Evolutionary conservation across 2,888 invertebrate genomes (phyloP), one percentile per base, ranked within the genome.

Genomic region (Stictocephala bisonia): DNA sequence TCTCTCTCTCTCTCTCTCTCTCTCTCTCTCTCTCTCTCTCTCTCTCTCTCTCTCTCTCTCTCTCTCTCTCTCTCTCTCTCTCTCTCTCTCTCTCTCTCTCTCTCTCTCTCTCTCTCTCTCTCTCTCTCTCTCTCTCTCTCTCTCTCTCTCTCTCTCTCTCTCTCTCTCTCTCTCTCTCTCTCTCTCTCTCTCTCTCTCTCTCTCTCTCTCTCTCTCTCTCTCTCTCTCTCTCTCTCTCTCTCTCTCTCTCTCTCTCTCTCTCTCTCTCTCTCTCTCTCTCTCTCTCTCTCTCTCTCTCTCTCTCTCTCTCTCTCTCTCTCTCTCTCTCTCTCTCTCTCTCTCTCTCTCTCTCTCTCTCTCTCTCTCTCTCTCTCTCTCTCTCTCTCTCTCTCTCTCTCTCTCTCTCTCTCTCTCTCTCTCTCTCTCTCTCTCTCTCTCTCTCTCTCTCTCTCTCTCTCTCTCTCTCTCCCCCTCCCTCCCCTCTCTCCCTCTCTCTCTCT

Each of bases 71-170:
- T 68, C 73, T 71, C 72, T 74, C 74, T 58, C 71, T 69, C 56
- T 68, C 74, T 75, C 82, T 81, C 81, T 80, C 82, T 73, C 69
- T 69, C 24, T 31, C 69, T 50, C 66, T 50, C 51, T 35, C 27
- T 51, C 64, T 40, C 64, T 60, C 71, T 66, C 24, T 44, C 74
- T 69, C 69, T 72, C 71, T 64, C 72, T 53, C 71, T 66, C 72
- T 73, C 58, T 53, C 79, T 79, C 77, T 74, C 29, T 44, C 50
- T 27, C 66, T 44, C 66, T 27, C 66, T 66, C 26, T 9, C 15
- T 20, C 56, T 35, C 20, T 22, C 24, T 22, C 27, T 20, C 51
- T 44, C 73, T 31, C 60, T 22, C 24, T 41, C 20, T 72, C 68
- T 53, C 71, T 75, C 72, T 53, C 56, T 64, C 48, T 68, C 66